A percentile compares a stretch with the other conserved stretches of the same genome.
Conservation (phyloP, 2,888 invertebrate genomes). For the Neoascia interrupta region DNA sequence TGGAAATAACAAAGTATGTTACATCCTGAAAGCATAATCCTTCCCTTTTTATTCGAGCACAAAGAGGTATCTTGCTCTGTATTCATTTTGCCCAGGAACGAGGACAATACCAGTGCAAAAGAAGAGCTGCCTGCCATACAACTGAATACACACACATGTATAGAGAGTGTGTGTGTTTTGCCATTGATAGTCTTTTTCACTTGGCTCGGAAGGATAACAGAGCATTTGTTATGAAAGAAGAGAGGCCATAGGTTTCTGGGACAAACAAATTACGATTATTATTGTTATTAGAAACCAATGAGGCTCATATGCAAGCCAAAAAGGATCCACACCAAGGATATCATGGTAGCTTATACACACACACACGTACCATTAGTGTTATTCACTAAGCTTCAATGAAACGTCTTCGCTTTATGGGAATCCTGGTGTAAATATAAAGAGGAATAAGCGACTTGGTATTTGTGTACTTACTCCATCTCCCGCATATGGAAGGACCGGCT, state of each 20-base stretch:
- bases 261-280: constrained; percentile 50
- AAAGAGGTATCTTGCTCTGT: constrained; percentile 8
- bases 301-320: background rate
- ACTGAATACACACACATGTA: background rate
- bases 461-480: constrained; percentile 6
- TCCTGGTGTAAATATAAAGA: constrained; percentile 5
- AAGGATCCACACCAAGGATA: background rate
- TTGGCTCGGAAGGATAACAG: constrained; percentile 16
- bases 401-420: background rate
- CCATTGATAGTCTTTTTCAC: background rate
- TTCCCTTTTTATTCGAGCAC: background rate
- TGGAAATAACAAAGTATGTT: background rate
- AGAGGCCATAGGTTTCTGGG: constrained; percentile 21
- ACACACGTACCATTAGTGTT: constrained; percentile 8
- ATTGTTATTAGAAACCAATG: constrained; percentile 51
- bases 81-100: background rate
- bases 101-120: background rate
- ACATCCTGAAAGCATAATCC: background rate
- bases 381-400: constrained; percentile 2
- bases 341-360: background rate
- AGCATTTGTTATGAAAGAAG: constrained; percentile 1
- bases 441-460: constrained; percentile 1
- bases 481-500: background rate
- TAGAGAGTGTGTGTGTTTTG: background rate
- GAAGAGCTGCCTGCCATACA: too few species aligned